phyloP scores from a whole-genome alignment of 1,140 invertebrate species.

The Aleiodes sp. region DNA sequence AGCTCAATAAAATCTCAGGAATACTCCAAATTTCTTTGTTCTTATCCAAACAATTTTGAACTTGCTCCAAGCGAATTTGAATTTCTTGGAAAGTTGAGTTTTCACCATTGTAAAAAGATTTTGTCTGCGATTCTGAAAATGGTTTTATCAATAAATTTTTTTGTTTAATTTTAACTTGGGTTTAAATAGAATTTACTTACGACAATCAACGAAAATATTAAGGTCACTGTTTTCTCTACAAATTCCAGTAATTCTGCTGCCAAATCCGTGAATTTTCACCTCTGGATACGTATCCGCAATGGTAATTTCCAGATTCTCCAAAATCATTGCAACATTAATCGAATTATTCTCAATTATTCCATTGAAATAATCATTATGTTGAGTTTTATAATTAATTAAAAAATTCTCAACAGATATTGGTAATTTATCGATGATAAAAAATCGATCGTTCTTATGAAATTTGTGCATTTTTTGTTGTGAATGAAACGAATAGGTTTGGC shows the following conservation, averaged over 20 bases:
- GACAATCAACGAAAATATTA: conserved; percentile 66
- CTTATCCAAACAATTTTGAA: conserved; percentile 30
- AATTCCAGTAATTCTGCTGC: conserved; percentile 62
- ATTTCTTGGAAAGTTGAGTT: neutral
- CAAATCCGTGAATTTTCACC: conserved; percentile 60
- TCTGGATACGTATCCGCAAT: conserved; percentile 30
- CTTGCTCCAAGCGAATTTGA: neutral
- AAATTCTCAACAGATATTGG: conserved; percentile 34
- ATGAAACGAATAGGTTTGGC: conserved; percentile 37
- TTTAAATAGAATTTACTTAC: no score
- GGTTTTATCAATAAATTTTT: no score
- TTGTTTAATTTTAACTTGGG: no score
- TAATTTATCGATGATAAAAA: conserved; percentile 30
- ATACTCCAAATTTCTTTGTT: conserved; percentile 37
- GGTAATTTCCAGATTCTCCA: conserved; percentile 40
- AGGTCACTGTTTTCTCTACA: conserved; percentile 61
- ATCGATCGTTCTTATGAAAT: conserved; percentile 28
- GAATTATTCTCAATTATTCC: no score
- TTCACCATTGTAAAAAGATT: conserved; percentile 12
- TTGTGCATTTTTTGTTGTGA: conserved; percentile 35
- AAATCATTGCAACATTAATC: no score
- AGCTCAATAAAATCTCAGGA: conserved; percentile 34
- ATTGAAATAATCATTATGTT: no score
- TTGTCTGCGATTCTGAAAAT: no score
- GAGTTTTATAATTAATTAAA: conserved; percentile 21